Evolutionary conservation across 2,888 invertebrate species (phyloP), one percentile per base, ranked within the genome.

Genomic region (Lumbricus terrestris): DNA sequence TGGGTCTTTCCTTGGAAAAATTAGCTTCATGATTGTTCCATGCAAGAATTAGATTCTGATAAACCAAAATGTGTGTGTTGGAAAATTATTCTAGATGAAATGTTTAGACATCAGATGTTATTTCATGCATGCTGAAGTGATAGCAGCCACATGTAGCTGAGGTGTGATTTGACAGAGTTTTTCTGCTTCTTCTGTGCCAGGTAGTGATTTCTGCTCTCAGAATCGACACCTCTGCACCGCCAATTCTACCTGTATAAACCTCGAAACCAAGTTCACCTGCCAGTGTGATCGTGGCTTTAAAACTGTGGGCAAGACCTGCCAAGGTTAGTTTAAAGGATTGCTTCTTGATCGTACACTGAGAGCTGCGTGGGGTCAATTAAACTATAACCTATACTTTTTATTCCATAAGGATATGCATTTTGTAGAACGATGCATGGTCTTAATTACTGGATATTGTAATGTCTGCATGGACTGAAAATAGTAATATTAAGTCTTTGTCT

Each of bases 211-310:
- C 34, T 90, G 90, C 85, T n/a, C n/a, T 20, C 34, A 16, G n/a
- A 35, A 35, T 33, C n/a, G 33, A 42, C n/a, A 82, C 16, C 82
- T 33, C 4, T 90, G 90, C 16, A 13, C 90, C 29, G 38, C 34
- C 16, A 90, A 90, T 42, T 90, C 90, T 8, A 38, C 85, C 38
- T 90, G 90, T 40, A n/a, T 90, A 29, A 83, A 82, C 34, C 90
- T 90, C 23, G 40, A 82, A 38, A 90, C 83, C 6, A 90, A 35
- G 34, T 83, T 82, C 90, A 83, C 38, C 37, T 90, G 90, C 85
- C 38, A 35, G 18, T 90, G 90, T 40, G 37, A 42, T 33, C 29
- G 42, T 35, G 90, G 90, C 82, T 90, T 90, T 38, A 38, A 33
- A 33, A 82, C n/a, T 20, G 38, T 37, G n/a, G 90, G 83, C 18